phyloP scores from a whole-genome alignment of 53 echinoderm and acorn worm species.

The Crossaster papposus region DNA sequence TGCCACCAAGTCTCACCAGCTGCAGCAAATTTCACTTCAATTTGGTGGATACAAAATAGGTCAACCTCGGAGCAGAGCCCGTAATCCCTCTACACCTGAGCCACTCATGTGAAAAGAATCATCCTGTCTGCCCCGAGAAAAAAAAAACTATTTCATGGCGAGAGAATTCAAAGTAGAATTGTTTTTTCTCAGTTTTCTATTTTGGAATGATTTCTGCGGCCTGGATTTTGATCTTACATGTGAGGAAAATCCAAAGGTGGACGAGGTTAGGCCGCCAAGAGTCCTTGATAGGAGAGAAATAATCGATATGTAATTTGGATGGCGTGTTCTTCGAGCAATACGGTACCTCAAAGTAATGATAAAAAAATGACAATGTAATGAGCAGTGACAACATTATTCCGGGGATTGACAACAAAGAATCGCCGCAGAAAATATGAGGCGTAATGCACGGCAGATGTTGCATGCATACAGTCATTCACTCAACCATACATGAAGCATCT shows the following conservation, averaged over 20 bases:
- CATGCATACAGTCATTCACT: background rate
- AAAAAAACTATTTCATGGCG: constrained; percentile 3
- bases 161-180: background rate
- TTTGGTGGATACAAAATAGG: constrained; percentile 46
- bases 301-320: constrained; percentile 45
- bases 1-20: constrained; percentile 34
- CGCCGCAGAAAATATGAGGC: background rate
- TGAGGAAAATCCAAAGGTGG: background rate
- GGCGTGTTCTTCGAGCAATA: background rate
- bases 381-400: constrained; percentile 29
- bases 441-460: constrained; percentile 10
- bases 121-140: background rate
- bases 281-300: constrained; percentile 25
- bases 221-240: background rate
- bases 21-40: constrained; percentile 33
- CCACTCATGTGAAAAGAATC: constrained; percentile 8
- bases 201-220: background rate
- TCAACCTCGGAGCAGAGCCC: background rate
- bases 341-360: background rate
- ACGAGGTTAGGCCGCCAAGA: background rate
- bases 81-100: constrained; percentile 24
- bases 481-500: background rate
- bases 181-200: background rate
- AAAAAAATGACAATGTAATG: constrained; percentile 11
- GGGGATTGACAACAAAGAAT: background rate